A percentile compares a stretch with the other conserved stretches of the same genome.
phyloP scores from a whole-genome alignment of 2,113 vertebrate genomes.

The Ailurus styani region DNA sequence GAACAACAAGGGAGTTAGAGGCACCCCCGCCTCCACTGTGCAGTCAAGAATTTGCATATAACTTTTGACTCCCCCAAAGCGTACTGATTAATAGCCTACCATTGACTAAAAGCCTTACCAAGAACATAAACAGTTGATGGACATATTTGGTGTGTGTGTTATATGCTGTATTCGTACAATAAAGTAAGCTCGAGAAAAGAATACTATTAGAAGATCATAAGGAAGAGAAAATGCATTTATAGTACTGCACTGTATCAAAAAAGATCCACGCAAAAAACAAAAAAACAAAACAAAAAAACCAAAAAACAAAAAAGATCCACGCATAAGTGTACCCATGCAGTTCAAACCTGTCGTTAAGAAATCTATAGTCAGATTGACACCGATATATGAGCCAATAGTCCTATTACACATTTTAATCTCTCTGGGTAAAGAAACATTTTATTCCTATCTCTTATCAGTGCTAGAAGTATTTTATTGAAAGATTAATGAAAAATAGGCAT shows the following conservation, averaged over 20 bases:
- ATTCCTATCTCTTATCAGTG: not conserved
- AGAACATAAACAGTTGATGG: not conserved
- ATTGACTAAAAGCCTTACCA: not conserved
- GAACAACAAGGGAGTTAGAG: not conserved
- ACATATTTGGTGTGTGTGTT: not conserved
- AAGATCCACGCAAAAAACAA: not conserved
- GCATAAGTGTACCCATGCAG: not conserved
- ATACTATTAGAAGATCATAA: not conserved
- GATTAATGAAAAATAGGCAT: not conserved
- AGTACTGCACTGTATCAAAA: not conserved
- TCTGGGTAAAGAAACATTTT: slow-evolving; percentile 8
- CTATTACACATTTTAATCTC: not conserved
- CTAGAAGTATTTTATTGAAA: not conserved
- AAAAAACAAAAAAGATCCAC: not conserved
- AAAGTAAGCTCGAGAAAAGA: not conserved
- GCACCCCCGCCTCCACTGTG: not conserved
- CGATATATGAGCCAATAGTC: not conserved
- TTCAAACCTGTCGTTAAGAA: not conserved
- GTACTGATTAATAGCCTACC: not conserved
- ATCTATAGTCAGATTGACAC: not conserved
- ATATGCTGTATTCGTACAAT: not conserved
- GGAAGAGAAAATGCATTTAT: not conserved
- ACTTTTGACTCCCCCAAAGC: not conserved
- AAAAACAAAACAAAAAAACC: no score
- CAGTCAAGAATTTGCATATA: not conserved